A percentile compares a stretch with the other conserved stretches of the same genome.
phyloP scores from a whole-genome alignment of 2,113 vertebrate species.

The Saccopteryx leptura region DNA sequence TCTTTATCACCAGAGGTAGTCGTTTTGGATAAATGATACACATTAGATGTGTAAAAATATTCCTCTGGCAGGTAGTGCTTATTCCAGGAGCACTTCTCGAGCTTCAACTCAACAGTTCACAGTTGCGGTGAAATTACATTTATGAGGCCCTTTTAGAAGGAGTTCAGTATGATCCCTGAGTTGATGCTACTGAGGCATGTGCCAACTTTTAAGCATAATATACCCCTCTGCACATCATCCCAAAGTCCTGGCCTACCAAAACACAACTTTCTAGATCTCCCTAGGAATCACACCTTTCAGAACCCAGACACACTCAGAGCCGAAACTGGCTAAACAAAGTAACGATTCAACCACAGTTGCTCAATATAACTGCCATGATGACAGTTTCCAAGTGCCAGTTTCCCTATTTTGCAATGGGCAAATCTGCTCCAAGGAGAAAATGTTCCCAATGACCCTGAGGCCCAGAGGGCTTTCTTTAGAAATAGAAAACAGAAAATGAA shows the following conservation, averaged over 20 bases:
- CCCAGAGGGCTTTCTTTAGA: constrained; percentile 80
- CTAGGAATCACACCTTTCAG: constrained; percentile 49
- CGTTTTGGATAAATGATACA: constrained; percentile 50
- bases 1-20: constrained; percentile 58
- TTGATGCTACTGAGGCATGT: not conserved
- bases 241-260: not conserved
- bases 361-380: constrained; percentile 72
- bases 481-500: constrained; percentile 82
- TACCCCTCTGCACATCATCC: not conserved
- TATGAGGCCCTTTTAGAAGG: not conserved
- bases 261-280: constrained; percentile 23
- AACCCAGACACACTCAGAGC: constrained; percentile 23
- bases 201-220: not conserved
- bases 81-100: not conserved
- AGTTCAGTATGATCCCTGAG: not conserved
- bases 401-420: constrained; percentile 82
- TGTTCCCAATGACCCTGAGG: constrained; percentile 77
- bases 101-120: not conserved
- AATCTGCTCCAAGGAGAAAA: constrained; percentile 78
- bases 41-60: constrained; percentile 40
- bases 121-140: constrained; percentile 6
- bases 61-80: not conserved
- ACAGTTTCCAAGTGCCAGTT: constrained; percentile 81
- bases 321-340: constrained; percentile 78
- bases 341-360: constrained; percentile 78